A percentile compares a stretch with the other conserved stretches of the same genome.
Conservation (phyloP, 2,113 vertebrate genomes). For the Silurus glanis region DNA sequence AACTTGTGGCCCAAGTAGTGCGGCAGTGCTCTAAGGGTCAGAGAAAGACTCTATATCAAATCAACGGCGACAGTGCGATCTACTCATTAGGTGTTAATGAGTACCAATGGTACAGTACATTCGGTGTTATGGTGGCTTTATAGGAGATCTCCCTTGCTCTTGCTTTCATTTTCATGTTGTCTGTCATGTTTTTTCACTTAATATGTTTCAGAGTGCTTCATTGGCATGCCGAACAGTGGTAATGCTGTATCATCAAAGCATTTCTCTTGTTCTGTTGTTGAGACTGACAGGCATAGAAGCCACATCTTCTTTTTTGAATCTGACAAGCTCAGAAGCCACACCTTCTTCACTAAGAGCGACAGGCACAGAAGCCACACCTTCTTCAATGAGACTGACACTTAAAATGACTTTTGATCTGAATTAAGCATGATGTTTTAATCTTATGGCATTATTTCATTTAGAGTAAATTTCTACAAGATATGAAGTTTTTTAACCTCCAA, state of each 20-base stretch:
- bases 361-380: neutral
- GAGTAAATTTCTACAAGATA: too few relatives aligned
- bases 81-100: constrained; percentile 60
- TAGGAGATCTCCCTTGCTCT: neutral
- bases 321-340: neutral
- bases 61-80: constrained; percentile 55
- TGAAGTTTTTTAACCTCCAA: neutral
- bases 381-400: neutral
- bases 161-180: neutral
- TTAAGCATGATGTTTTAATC: neutral
- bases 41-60: constrained; percentile 46
- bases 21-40: constrained; percentile 48
- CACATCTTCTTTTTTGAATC: neutral
- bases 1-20: constrained; percentile 14
- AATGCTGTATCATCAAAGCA: neutral
- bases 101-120: constrained; percentile 61
- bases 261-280: neutral
- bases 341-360: too few relatives aligned
- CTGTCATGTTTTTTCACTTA: neutral
- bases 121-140: constrained; percentile 50
- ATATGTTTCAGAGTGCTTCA: neutral
- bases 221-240: neutral
- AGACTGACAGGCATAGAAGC: neutral
- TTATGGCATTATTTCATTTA: neutral
- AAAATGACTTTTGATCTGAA: neutral